Evolutionary conservation across 2,888 invertebrate species (phyloP), one percentile per base, ranked within the genome.

Genomic region (Mystacides longicornis): DNA sequence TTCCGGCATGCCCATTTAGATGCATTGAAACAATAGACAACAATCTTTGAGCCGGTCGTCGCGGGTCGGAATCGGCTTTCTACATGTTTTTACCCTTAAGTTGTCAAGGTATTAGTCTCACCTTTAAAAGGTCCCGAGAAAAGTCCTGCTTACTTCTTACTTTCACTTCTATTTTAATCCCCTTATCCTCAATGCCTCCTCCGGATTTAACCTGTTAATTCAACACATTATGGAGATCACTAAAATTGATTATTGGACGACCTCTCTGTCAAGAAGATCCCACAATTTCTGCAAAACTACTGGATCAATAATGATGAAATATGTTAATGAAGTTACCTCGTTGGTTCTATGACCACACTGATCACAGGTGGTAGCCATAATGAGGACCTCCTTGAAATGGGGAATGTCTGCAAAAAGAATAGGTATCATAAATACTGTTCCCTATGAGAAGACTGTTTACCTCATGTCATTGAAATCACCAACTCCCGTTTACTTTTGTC

Each of bases 301-400:
- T 31, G 31, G 31, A 7, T 31, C 31, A 14, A 31, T 31, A 31
- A 31, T 9, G 9, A 31, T 31, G 31, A 31, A 31, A 9, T 31
- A 31, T 9, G 9, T 31, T 31, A 31, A 31, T 9, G 7, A 14
- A 31, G 64, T 63, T 18, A 75, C 77, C 78, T 99, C 99, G 68
- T 93, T 98, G 2, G 96, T 94, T 64, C 89, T 83, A 66, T 85
- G 81, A 0, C 98, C 98, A 71, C 99, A 99, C 0, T 69, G 68
- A 16, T 96, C 95, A 69, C 99, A 99, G 0, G 74, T 79, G 0
- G 95, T 95, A 1, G 97, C 94, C 98, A 99, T 99, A 57, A 99
- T 93, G 0, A 99, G 86, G 0, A 95, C 93, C 69, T 98, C 92
- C 72, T 99, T 98, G 71, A 99, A 99, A 70, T 94, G 87, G 0